phyloP scores from a whole-genome alignment of 2,888 invertebrate species.

The Heliconius hortense region DNA sequence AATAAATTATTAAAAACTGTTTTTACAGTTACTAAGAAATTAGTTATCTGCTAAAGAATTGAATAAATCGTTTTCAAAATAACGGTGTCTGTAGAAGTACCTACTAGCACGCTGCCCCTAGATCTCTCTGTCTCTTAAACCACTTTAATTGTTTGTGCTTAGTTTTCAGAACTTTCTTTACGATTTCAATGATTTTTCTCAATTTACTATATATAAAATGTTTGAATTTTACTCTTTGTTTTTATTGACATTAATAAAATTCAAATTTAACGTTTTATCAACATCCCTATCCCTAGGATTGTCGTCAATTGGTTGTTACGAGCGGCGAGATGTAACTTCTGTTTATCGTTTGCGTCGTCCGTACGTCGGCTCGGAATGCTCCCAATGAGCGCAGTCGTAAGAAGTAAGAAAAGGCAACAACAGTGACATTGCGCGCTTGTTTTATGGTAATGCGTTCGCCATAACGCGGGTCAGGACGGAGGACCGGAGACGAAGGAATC shows the following conservation, averaged over 20 bases:
- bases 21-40: background rate
- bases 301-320: slow-evolving; percentile 9
- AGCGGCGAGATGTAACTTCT: background rate
- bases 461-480: slow-evolving; percentile 10
- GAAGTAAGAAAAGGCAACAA: background rate
- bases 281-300: background rate
- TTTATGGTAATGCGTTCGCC: slow-evolving; percentile 26
- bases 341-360: background rate
- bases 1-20: background rate
- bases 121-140: background rate
- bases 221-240: background rate
- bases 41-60: background rate
- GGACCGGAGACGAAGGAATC: background rate
- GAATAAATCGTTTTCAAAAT: background rate
- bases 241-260: background rate
- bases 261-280: background rate
- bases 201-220: background rate
- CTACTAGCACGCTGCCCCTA: background rate
- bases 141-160: background rate
- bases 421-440: background rate
- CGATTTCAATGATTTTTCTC: background rate
- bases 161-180: background rate
- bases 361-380: background rate
- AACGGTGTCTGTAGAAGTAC: background rate
- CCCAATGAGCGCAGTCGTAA: background rate